Conservation (phyloP, 2,113 vertebrate species). For the Limanda limanda region DNA sequence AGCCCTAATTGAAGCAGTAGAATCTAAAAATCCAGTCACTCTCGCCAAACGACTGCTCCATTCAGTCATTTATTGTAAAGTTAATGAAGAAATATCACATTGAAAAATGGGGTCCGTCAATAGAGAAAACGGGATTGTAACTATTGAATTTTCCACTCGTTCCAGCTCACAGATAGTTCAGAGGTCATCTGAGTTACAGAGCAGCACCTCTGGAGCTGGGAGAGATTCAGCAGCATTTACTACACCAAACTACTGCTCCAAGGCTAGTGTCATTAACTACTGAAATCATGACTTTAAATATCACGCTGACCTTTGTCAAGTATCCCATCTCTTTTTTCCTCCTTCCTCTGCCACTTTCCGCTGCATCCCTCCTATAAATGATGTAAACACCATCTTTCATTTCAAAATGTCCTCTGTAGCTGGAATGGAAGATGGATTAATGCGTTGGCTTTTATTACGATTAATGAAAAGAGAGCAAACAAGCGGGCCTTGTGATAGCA, state of each 20-base stretch:
- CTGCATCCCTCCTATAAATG: background rate
- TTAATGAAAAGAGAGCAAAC: slow-evolving; percentile 7
- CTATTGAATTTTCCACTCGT: background rate
- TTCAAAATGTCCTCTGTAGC: background rate
- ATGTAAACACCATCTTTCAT: background rate
- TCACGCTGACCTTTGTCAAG: too few species aligned
- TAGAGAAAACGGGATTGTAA: background rate
- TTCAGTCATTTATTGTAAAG: too few species aligned
- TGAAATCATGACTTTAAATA: too few species aligned
- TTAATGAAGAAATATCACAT: background rate
- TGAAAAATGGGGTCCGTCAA: background rate
- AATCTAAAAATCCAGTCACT: slow-evolving; percentile 2
- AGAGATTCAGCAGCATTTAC: background rate
- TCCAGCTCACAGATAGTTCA: background rate
- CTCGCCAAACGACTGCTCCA: background rate
- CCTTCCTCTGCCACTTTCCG: background rate
- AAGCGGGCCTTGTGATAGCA: too few species aligned
- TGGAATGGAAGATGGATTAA: slow-evolving; percentile 5
- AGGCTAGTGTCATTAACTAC: background rate
- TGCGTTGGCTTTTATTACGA: background rate
- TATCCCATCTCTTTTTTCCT: background rate
- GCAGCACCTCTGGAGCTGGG: background rate
- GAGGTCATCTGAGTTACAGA: slow-evolving; percentile 24
- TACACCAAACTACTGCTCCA: background rate
- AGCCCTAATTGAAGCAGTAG: background rate